Evolutionary conservation across 2,797 vertebrate species (phyloP), one percentile per base, ranked within the genome.

Genomic region (Scolopax bukidnonensis): DNA sequence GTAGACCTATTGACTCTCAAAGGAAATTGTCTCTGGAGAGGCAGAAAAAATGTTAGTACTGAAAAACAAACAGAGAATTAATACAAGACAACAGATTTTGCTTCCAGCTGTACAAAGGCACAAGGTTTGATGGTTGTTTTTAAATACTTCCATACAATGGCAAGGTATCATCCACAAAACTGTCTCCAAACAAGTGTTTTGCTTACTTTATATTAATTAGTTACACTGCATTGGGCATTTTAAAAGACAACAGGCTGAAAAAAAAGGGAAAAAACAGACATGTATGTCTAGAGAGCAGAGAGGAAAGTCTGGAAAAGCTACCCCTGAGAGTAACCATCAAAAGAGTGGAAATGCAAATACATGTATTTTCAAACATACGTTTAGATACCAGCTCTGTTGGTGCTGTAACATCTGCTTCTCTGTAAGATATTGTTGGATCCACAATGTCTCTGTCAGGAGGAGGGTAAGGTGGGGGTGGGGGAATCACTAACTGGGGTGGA

Each of bases 391-490:
- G 94, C 93, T 98, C 97, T 93, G 85, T 82, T 92, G 97, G 69
- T 94, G 96, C 93, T 91, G 97, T 96, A 96, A 93, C 96, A 91
- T 97, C 94, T 93, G 96, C 97, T 97, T 97, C 97, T 97, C 83
- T 96, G 41, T 97, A 93, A 96, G 87, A 96, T 77, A 94, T 33
- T 75, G 95, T 30, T 84, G 97, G 90, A 95, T 98, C 98, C 89
- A 61, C 93, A 96, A 77, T 95, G 65, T 97, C 98, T 96, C 76
- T 89, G 97, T 97, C 97, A 70, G 98, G 98, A 97, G 98, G 98
- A 91, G 98, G 98, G 92, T 98, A 98, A 91, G 98, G 96, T 50
- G 98, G 98, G 98, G 98, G 97, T n/a, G 98, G 97, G 97, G 98
- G 98, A 3, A 98, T 97, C 96, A 95, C 97, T 97, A 98, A 98